Base-by-base conservation (phyloP, 1,140 invertebrate species). In the Xylocopa sonorina region DNA sequence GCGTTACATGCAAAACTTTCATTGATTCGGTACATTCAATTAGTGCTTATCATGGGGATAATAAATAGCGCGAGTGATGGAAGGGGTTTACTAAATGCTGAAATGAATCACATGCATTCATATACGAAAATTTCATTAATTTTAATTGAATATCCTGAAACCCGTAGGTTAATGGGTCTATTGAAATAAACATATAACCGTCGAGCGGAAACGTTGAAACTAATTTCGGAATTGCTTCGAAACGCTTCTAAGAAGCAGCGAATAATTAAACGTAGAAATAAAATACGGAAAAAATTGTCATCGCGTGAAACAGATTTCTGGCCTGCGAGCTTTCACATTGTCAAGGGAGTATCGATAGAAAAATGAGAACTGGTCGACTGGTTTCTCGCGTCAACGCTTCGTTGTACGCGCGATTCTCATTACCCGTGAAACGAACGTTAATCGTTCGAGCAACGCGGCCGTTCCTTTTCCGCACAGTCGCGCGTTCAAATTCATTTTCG, bases 331-430 rank as follows among this genome's bases (percentile, higher is more conserved):
- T 16, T n/a, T 60, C 21, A 32, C 27, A 71, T 58, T 71, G 68
- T 71, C 43, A 38, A 27, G n/a, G 1, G 41, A 48, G 46, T 72
- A 46, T 64, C 60, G 60, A 75, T 75, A 51, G 48, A 75, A 66
- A 66, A 34, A 64, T 3, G 24, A 48, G 6, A 9, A 32, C 3
- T 3, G 4, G n/a, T n/a, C n/a, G 7, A n/a, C 9, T 74, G 51
- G 29, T 74, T 74, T 74, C 34, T 16, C 38, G 32, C 58, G 24
- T 74, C 48, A n/a, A n/a, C n/a, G 34, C 72, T 55, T 75, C 48
- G 41, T 75, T 75, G 66, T 75, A 50, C 60, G 43, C 43, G 58
- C 72, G 24, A 66, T 53, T 55, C 72, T 75, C 72, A 66, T 75
- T 75, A 75, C 66, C 50, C 48, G 32, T 9, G 27, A 60, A 66